Conservation (phyloP, 2,113 vertebrate species). For the Ahaetulla prasina region DNA sequence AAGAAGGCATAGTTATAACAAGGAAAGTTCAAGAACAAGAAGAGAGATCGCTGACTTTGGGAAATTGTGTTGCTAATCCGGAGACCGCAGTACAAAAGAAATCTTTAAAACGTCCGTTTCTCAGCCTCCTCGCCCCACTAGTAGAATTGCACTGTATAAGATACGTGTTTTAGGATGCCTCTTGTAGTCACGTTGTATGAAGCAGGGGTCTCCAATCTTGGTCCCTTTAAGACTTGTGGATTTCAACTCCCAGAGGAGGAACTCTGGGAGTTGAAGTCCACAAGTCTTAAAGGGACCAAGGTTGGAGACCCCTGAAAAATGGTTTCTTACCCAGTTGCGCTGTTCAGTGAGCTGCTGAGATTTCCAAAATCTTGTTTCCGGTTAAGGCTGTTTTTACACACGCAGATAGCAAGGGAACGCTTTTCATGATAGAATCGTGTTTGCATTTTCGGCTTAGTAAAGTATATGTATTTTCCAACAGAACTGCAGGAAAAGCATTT, state of each 20-base stretch:
- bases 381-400: conserved; percentile 17
- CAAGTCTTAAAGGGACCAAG: too few species aligned
- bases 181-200: conserved; percentile 37
- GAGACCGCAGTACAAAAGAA: conserved; percentile 36
- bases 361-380: conserved; percentile 22
- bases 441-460: conserved; percentile 57
- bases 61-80: neutral
- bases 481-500: conserved; percentile 56
- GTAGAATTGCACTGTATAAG: conserved; percentile 68
- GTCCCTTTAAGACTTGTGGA: too few species aligned
- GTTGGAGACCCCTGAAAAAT: too few species aligned
- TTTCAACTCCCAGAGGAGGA: too few species aligned
- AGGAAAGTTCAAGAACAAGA: neutral
- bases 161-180: conserved; percentile 30
- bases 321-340: conserved; percentile 36
- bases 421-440: conserved; percentile 2
- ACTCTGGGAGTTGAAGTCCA: too few species aligned
- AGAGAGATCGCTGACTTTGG: neutral
- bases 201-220: too few species aligned
- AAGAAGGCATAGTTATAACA: neutral
- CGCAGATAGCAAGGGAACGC: neutral
- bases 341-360: conserved; percentile 21
- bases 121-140: conserved; percentile 47
- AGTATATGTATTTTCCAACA: conserved; percentile 38
- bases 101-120: conserved; percentile 37